Percentiles rank a stretch among this genome's conserved stretches.
phyloP scores from a whole-genome alignment of 2,113 vertebrate genomes.

The Myotis lucifugus region DNA sequence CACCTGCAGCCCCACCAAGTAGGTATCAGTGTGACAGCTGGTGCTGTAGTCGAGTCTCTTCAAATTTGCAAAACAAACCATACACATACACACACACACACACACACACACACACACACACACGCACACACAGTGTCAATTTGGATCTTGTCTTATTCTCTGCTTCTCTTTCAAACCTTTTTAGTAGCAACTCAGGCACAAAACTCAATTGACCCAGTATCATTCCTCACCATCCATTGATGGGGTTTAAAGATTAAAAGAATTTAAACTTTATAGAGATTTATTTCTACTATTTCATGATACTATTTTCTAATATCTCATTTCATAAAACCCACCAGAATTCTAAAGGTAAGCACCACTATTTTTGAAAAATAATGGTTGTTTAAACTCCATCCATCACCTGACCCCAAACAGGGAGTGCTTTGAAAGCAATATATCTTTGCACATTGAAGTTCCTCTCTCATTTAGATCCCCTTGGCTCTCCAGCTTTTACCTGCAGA shows the following conservation, averaged over 20 bases:
- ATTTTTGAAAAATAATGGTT: background rate
- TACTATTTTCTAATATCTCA: slow-evolving; percentile 25
- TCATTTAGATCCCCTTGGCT: background rate
- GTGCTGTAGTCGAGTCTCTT: slow-evolving; percentile 85
- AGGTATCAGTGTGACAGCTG: slow-evolving; percentile 93
- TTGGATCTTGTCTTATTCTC: slow-evolving; percentile 75
- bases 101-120: background rate
- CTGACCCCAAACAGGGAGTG: background rate
- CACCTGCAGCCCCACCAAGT: slow-evolving; percentile 99
- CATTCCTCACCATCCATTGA: slow-evolving; percentile 47
- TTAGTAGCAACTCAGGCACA: slow-evolving; percentile 70
- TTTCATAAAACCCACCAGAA: background rate
- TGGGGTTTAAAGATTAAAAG: slow-evolving; percentile 26
- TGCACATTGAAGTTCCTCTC: background rate
- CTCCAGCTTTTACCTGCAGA: background rate
- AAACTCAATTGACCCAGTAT: slow-evolving; percentile 35
- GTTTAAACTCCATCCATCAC: background rate
- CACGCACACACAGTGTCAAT: slow-evolving; percentile 31
- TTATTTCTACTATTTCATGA: background rate
- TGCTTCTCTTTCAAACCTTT: slow-evolving; percentile 67
- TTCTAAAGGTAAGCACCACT: background rate
- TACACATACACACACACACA: background rate
- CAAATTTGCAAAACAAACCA: slow-evolving; percentile 66
- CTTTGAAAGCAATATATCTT: background rate
- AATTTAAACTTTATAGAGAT: background rate